phyloP scores from a whole-genome alignment of 2,113 vertebrate species.

The Syngnathoides biaculeatus region DNA sequence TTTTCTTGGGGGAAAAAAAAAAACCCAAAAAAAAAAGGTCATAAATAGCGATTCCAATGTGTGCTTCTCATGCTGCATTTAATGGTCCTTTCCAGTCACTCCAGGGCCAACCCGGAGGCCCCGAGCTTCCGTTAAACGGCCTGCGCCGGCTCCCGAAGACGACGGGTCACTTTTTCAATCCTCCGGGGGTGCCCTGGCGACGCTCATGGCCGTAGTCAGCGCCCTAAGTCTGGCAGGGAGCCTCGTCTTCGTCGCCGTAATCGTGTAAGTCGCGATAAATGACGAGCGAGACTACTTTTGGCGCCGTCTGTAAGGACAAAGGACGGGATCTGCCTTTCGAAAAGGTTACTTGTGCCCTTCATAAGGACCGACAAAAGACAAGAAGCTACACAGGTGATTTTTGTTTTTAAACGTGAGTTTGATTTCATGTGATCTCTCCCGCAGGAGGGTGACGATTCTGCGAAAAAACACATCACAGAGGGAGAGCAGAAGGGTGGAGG shows the following conservation, averaged over 20 bases:
- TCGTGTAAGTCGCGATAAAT: constrained; percentile 52
- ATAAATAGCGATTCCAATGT: too few relatives aligned
- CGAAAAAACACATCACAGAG: not conserved
- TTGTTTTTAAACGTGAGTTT: not conserved
- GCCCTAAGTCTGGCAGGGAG: constrained; percentile 51
- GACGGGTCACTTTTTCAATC: constrained; percentile 15
- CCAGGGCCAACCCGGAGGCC: constrained; percentile 27
- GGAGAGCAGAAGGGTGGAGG: constrained; percentile 4
- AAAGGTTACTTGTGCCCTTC: too few relatives aligned
- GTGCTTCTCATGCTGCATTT: not conserved
- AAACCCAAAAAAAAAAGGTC: too few relatives aligned
- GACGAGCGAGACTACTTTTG: not conserved
- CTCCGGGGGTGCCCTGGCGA: constrained; percentile 31
- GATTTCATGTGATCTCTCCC: constrained; percentile 8
- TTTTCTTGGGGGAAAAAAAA: too few relatives aligned
- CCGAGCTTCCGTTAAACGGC: constrained; percentile 31
- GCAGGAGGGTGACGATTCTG: constrained; percentile 30
- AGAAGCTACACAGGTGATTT: not conserved
- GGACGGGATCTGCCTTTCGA: too few relatives aligned
- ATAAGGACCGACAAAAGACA: not conserved
- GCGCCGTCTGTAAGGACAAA: too few relatives aligned
- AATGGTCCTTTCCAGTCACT: constrained; percentile 42
- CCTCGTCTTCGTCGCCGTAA: constrained; percentile 39
- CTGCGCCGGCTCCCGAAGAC: constrained; percentile 32
- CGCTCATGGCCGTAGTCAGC: constrained; percentile 44